Evolutionary conservation across 37 sponge, comb jelly and placozoan species (phyloP), one percentile per base, ranked within the genome.

Genomic region (Mnemiopsis leidyi): DNA sequence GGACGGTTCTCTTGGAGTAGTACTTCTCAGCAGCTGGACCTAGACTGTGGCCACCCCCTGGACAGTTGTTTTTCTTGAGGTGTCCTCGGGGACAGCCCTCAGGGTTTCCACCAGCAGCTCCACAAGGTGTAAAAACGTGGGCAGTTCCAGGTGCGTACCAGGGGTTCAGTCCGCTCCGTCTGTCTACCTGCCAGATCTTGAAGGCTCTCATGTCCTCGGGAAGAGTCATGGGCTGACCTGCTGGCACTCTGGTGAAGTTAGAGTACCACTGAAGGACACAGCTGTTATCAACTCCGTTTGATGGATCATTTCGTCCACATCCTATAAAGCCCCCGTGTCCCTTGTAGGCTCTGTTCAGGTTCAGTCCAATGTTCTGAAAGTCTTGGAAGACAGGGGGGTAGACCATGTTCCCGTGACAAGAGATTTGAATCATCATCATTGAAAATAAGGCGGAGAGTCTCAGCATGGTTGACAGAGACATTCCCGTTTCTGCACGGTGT

Each of bases 291-390:
- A 79, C 82, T 7, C 36, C 36, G 9, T 79, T 35, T 32, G 82
- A 3, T 23, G 36, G 33, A 29, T 79, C 82, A 23, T 79, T 33
- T 36, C 82, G 33, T 32, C 82, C 82, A 35, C 82, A 79, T 29
- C 82, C 82, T 34, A 79, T 79, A 79, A 79, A 79, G 1, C 82
- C 82, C 7, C 82, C 82, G 82, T 79, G 82, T 2, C 21, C 21
- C 32, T 36, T 32, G 82, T 33, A 79, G 37, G 38, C 37, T 18
- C 21, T 30, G 36, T 79, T 5, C 2, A 79, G 29, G 7, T 79
- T 33, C 0, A 79, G 82, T 18, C 82, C 82, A 36, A 79, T 36
- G 5, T 16, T 36, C 7, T 23, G 29, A 1, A 1, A 79, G 32
- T 79, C 82, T 35, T 79, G 82, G 36, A 79, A 79, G 3, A 79